phyloP scores from a whole-genome alignment of 1,140 invertebrate genomes.

The Drosophila takahashii region DNA sequence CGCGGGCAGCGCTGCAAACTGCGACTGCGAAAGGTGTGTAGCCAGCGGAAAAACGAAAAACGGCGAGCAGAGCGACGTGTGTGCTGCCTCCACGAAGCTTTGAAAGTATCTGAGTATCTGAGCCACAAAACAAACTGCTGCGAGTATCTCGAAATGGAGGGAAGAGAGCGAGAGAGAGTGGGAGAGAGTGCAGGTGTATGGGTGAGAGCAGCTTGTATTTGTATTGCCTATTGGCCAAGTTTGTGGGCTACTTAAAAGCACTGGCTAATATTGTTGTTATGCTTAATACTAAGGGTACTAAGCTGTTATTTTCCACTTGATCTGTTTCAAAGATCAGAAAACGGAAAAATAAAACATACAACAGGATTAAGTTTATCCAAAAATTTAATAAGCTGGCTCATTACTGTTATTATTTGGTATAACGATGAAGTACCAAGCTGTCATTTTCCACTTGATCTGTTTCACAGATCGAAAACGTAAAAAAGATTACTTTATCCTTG shows the following conservation, averaged over 20 bases:
- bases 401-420: constrained; percentile 18
- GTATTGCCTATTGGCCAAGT: constrained; percentile 35
- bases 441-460: constrained; percentile 27
- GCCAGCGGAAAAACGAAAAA: constrained; percentile 8
- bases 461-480: not conserved
- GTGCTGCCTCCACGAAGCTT: constrained; percentile 72
- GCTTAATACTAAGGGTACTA: constrained; percentile 15
- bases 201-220: constrained; percentile 29
- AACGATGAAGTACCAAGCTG: not conserved
- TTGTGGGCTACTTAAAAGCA: constrained; percentile 44
- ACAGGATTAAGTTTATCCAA: not conserved
- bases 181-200: constrained; percentile 9
- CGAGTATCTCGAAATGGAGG: constrained; percentile 3
- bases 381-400: not conserved
- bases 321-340: constrained; percentile 12
- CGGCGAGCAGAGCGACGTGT: constrained; percentile 25
- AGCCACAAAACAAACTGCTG: constrained; percentile 24
- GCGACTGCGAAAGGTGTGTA: constrained; percentile 39
- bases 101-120: constrained; percentile 50
- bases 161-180: constrained; percentile 7
- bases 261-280: constrained; percentile 39
- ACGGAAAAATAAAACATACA: not conserved
- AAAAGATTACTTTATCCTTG: not conserved
- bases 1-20: constrained; percentile 27
- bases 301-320: constrained; percentile 46